Evolutionary conservation across 2,888 invertebrate species (phyloP).

Genomic region (Dione vanillae): DNA sequence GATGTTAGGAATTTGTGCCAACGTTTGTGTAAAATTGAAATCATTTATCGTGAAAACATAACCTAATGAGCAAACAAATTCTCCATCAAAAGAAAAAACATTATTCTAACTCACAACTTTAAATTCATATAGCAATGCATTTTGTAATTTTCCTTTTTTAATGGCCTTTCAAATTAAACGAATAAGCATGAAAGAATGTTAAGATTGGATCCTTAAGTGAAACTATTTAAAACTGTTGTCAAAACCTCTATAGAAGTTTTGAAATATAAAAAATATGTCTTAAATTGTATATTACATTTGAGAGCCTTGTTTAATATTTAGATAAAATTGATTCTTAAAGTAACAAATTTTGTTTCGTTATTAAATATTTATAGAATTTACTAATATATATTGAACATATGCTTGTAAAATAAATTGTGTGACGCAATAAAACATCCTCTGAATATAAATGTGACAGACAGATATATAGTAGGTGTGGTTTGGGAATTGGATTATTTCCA

Average conservation of each 20-base stretch:
- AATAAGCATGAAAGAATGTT: constrained; percentile 5
- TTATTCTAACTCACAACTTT: not conserved
- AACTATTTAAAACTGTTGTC: not conserved
- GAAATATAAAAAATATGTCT: not conserved
- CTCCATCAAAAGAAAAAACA: not conserved
- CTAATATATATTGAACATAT: no score
- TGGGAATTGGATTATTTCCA: no score
- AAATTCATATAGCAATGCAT: not conserved
- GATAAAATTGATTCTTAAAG: no score
- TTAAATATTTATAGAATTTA: no score
- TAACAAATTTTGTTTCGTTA: no score
- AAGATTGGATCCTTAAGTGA: constrained; percentile 5
- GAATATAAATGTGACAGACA: no score
- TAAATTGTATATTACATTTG: not conserved
- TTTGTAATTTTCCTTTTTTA: constrained; percentile 9
- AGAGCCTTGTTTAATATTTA: not conserved
- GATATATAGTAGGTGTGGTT: no score
- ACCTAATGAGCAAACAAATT: constrained; percentile 19
- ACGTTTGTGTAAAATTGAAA: not conserved
- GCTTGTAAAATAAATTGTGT: no score
- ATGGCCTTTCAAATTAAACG: constrained; percentile 12
- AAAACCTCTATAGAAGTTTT: not conserved
- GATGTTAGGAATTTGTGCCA: not conserved
- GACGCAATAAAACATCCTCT: no score
- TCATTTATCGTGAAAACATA: not conserved